Base-by-base conservation (phyloP, 2,797 vertebrate species). In the Bovichtus variegatus region DNA sequence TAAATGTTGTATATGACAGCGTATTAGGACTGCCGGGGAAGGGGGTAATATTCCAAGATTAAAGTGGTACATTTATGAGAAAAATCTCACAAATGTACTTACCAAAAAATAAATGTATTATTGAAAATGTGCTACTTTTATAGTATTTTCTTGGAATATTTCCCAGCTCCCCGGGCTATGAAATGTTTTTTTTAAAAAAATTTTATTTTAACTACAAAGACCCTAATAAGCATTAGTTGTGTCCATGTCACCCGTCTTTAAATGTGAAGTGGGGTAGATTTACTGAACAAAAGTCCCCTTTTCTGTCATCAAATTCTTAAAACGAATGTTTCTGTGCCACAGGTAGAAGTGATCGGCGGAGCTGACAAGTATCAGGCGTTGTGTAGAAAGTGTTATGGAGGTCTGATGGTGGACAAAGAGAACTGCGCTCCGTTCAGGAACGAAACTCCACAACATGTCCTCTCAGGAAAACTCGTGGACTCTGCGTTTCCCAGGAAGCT, bases 291-390 rank as follows among this genome's bases (percentile, higher is more conserved):
- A 57, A 47, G 36, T 18, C 11, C 4, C 5, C 2, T 11, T 36
- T 43, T 40, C 8, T 62, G 59, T 44, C 1, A 15, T 41, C 7
- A 27, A 2, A 4, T 34, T 19, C 31, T 23, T n/a, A 2, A 23
- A 58, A 71, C 8, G 25, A 0, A 11, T 46, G 4, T 78, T 34
- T 58, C 9, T 74, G 3, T 78, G 10, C 40, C 16, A 1, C 87
- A 99, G 98, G 97, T 99, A 16, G 98, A 99, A 82, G 97, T 99
- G 85, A 99, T 99, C 0, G 98, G 98, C 5, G 98, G 98, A 6
- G 93, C 96, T 0, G 98, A 99, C 85, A 99, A 96, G 71, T 99
- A 99, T 83, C 97, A 98, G 51, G 97, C 98, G 0, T 97, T 96
- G 66, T 99, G 98, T 80, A 92, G 98, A 29, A 86, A 81, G 73